A percentile compares a stretch with the other conserved stretches of the same genome.
phyloP scores from a whole-genome alignment of 2,797 vertebrate genomes.

The Perodicticus potto region DNA sequence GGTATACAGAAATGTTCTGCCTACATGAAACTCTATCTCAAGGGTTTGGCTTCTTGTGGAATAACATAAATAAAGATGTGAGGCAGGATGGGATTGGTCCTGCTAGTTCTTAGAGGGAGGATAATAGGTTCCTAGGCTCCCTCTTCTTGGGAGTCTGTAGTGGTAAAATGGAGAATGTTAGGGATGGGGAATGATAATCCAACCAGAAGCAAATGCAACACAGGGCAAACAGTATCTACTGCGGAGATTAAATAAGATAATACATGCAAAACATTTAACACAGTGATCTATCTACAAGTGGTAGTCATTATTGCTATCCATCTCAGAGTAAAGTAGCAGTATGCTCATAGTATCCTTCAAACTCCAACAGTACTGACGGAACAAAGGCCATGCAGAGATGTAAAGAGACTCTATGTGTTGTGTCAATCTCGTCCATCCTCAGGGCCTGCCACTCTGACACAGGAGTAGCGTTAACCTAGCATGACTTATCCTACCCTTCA shows the following conservation, averaged over 20 bases:
- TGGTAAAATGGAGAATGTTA: neutral
- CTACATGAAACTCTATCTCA: neutral
- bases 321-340: neutral
- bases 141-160: neutral
- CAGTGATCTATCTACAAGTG: neutral
- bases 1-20: neutral
- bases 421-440: neutral
- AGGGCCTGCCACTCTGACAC: neutral
- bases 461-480: neutral
- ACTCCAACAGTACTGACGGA: neutral
- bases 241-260: neutral
- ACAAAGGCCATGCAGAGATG: neutral
- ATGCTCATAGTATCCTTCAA: neutral
- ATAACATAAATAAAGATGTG: neutral
- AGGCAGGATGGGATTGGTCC: neutral
- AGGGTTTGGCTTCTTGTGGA: constrained; percentile 4
- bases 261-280: neutral
- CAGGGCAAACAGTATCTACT: neutral
- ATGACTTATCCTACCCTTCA: neutral
- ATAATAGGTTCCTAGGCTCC: neutral
- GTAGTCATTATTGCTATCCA: neutral
- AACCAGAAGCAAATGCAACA: neutral
- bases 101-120: neutral
- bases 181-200: neutral
- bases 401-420: neutral